Conservation (phyloP, 2,888 invertebrate genomes). For the Sicus ferrugineus region DNA sequence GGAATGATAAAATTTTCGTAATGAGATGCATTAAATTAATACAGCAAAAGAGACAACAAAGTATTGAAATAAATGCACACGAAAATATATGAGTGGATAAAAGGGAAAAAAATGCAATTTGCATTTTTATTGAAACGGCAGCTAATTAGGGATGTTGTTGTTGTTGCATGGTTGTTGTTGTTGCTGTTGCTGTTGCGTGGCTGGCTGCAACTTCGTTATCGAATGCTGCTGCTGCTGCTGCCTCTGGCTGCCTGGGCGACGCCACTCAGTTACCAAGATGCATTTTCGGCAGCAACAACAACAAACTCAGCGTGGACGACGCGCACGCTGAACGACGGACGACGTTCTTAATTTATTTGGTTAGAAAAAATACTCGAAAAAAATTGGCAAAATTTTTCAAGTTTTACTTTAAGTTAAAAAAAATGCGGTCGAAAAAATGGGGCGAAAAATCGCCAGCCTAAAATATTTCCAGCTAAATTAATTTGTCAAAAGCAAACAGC, state of each 20-base stretch:
- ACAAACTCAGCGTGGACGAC: constrained; percentile 19
- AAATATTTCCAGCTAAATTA: constrained; percentile 15
- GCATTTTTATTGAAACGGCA: constrained; percentile 16
- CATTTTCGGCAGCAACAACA: constrained; percentile 59
- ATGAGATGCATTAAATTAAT: constrained; percentile 7
- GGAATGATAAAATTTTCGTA: neutral
- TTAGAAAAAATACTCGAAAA: constrained; percentile 1
- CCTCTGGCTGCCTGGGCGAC: neutral
- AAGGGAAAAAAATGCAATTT: neutral
- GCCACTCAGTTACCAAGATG: constrained; percentile 57
- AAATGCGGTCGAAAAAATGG: too few species aligned
- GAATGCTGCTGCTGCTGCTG: constrained; percentile 4
- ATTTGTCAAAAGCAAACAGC: constrained; percentile 17
- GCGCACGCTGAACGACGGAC: constrained; percentile 14
- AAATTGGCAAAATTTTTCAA: neutral
- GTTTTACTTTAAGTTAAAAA: neutral
- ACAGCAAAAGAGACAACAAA: neutral
- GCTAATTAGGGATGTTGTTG: constrained; percentile 26
- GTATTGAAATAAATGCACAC: neutral
- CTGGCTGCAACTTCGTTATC: neutral
- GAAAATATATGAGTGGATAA: neutral
- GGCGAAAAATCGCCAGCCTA: neutral
- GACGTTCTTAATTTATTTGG: neutral
- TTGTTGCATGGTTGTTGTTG: constrained; percentile 9
- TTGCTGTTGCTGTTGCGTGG: constrained; percentile 4